phyloP scores from a whole-genome alignment of 2,113 vertebrate genomes.

The Pimephales promelas region DNA sequence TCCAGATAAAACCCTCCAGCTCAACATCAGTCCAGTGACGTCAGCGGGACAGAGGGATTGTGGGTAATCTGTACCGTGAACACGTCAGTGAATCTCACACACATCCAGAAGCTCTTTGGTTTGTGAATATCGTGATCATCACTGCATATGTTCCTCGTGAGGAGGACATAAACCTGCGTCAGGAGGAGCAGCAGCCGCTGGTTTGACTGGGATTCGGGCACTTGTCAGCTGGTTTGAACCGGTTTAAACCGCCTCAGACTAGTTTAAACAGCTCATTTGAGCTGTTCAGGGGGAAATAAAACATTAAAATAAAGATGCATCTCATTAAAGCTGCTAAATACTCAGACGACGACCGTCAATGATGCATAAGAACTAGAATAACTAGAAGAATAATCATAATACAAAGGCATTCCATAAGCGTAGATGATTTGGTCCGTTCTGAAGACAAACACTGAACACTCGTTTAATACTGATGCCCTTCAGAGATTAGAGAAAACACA shows the following conservation, averaged over 20 bases:
- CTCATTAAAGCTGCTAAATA: conserved; percentile 30
- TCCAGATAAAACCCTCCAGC: background rate
- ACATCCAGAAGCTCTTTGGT: conserved; percentile 17
- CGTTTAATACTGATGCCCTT: background rate
- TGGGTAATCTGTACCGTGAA: conserved; percentile 36
- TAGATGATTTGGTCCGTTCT: conserved; percentile 13
- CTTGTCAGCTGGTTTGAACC: conserved; percentile 5
- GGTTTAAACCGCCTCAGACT: background rate
- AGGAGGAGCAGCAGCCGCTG: background rate
- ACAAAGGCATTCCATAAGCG: background rate
- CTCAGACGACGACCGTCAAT: background rate
- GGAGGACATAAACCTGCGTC: background rate
- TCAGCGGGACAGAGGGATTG: conserved; percentile 19
- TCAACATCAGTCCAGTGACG: background rate
- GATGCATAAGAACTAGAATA: background rate
- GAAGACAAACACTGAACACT: background rate
- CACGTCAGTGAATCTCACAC: conserved; percentile 29
- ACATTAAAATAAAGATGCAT: conserved; percentile 23
- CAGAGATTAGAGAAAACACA: background rate
- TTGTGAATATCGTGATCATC: conserved; percentile 4
- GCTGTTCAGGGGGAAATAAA: background rate
- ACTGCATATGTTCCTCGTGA: background rate
- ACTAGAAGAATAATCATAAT: conserved; percentile 8
- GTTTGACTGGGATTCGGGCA: background rate
- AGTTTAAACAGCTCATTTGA: background rate